Evolutionary conservation across 2,113 vertebrate species (phyloP).

Genomic region (Ranitomeya variabilis): DNA sequence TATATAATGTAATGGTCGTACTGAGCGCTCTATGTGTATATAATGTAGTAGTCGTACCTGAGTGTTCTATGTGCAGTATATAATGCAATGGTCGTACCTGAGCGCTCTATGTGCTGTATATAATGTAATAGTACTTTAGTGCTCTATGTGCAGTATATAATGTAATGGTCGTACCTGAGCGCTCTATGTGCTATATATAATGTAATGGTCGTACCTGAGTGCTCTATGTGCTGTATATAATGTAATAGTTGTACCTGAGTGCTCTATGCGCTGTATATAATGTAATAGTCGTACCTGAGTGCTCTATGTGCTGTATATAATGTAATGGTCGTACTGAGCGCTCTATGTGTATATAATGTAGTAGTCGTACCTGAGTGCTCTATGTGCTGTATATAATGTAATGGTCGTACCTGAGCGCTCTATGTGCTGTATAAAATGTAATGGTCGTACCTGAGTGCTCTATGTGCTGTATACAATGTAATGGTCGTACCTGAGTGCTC

Average conservation of each 20-base stretch:
- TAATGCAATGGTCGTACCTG: background rate
- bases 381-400: too few relatives aligned
- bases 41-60: slow-evolving; percentile 67
- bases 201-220: too few relatives aligned
- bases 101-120: background rate
- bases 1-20: too few relatives aligned
- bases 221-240: too few relatives aligned
- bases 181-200: too few relatives aligned
- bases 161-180: background rate
- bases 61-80: slow-evolving; percentile 63
- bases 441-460: background rate
- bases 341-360: too few relatives aligned
- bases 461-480: background rate
- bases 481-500: background rate
- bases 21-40: background rate
- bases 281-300: too few relatives aligned
- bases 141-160: background rate
- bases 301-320: too few relatives aligned
- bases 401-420: too few relatives aligned
- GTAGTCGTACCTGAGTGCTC: too few relatives aligned
- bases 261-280: background rate
- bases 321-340: too few relatives aligned
- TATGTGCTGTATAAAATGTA: background rate
- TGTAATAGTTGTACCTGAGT: background rate
- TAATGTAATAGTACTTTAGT: background rate